Conservation (phyloP, 1,140 invertebrate genomes). For the Drosophila jambulina region DNA sequence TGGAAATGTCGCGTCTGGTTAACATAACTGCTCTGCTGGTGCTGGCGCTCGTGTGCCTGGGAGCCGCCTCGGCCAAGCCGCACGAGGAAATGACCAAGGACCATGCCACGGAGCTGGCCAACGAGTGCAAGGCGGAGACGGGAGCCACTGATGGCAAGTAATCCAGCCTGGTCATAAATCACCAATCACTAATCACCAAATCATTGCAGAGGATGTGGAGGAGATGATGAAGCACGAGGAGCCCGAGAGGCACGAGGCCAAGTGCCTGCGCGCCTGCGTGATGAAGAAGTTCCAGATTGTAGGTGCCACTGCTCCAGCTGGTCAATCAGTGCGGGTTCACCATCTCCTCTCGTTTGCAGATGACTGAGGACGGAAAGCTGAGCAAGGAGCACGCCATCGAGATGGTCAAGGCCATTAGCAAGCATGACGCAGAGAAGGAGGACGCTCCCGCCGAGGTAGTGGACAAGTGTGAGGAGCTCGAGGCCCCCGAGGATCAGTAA, state of each 20-base stretch:
- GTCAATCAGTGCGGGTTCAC: background rate
- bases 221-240: slow-evolving; percentile 58
- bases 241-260: slow-evolving; percentile 52
- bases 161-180: background rate
- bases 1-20: slow-evolving; percentile 58
- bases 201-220: slow-evolving; percentile 60
- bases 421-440: slow-evolving; percentile 59
- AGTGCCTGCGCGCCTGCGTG: slow-evolving; percentile 71
- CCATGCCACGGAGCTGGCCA: slow-evolving; percentile 38
- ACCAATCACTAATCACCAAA: background rate
- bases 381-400: slow-evolving; percentile 57
- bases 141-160: slow-evolving; percentile 66
- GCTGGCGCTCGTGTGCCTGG: slow-evolving; percentile 33
- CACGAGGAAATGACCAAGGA: slow-evolving; percentile 59
- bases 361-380: slow-evolving; percentile 70
- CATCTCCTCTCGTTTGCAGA: slow-evolving; percentile 26
- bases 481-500: slow-evolving; percentile 72
- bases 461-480: slow-evolving; percentile 57
- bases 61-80: slow-evolving; percentile 34
- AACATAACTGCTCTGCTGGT: slow-evolving; percentile 32
- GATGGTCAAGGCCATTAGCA: slow-evolving; percentile 51
- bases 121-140: slow-evolving; percentile 64
- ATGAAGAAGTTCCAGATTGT: slow-evolving; percentile 80
- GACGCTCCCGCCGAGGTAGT: slow-evolving; percentile 51
- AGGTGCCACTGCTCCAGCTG: slow-evolving; percentile 4